Base-by-base conservation (phyloP, 2,797 vertebrate species). In the Hyperoplus lanceolatus region DNA sequence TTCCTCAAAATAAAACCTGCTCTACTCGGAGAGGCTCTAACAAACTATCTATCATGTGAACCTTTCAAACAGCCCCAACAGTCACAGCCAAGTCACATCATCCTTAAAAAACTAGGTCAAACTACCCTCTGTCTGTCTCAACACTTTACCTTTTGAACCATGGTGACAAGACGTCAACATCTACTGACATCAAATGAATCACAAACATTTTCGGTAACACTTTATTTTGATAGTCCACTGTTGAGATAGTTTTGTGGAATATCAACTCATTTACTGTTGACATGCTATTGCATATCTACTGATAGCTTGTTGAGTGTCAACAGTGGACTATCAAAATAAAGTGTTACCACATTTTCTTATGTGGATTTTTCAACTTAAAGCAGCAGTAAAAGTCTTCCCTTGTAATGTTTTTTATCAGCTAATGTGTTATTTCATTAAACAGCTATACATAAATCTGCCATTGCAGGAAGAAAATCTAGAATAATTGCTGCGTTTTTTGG, bases 21-120 rank as follows among this genome's bases (percentile, higher is more conserved):
- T 76, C 16, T 42, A 50, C 62, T 65, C 58, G 2, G 0, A 75
- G 54, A 43, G 67, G 59, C 70, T 73, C 62, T 75, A 73, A 82
- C 51, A 87, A 83, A 82, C 60, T 16, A 68, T 87, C 66, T 38
- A 51, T 89, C 73, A 68, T 39, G 11, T 12, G 41, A 81, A 86
- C 55, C 79, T 85, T 85, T 89, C 82, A 82, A 89, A 87, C 87
- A 76, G 45, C 60, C 69, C 41, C 4, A 70, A 48, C 57, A 76
- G 51, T 16, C 64, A 18, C 61, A 66, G 79, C 58, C 5, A 39
- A 57, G 67, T 68, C 74, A 50, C 63, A 10, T 81, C 53, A 46
- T 36, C 29, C 48, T 56, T 49, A 48, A 46, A 14, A 48, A 46
- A 14, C 15, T 45, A 66, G 73, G 61, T 72, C 75, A 84, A 38